Evolutionary conservation across 2,888 invertebrate species (phyloP), one percentile per base, ranked within the genome.

Genomic region (Drosophila emarginata): DNA sequence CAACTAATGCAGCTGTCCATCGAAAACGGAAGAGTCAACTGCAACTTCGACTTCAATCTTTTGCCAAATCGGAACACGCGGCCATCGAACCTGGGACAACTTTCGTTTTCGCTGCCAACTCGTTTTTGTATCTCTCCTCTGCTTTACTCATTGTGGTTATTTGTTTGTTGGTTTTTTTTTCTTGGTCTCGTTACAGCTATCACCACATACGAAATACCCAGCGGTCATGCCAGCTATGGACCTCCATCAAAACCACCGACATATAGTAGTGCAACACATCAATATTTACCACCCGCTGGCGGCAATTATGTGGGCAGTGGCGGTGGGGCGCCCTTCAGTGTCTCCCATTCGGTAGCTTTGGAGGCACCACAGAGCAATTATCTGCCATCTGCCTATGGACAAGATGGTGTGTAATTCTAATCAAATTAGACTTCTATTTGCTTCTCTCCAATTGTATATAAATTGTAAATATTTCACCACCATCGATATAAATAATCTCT

Each of bases 221-320:
- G 79, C 57, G 91, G 90, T 39, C 91, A 91, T 66, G 77, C 87
- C 62, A 90, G 79, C 78, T 91, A 91, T 64, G 91, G 91, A n/a
- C 91, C 91, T 40, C 91, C 91, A 72, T 89, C 91, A 37, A 91
- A 91, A 75, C 87, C 91, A 14, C 90, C 91, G 67, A 76, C 89
- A 11, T 91, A 82, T 61, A 90, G 88, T 84, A 89, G 89, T 56
- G 89, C 90, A 72, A 90, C 91, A 66, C 89, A 91, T 72, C 90
- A 91, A 61, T 91, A 91, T 73, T 74, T 91, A 67, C 91, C 91
- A 50, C 89, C 90, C n/a, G 83, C 79, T 28, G 91, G 89, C 53
- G 77, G 80, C 52, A 82, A 63, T 61, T 77, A 80, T 54, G 74
- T 56, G 4, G 79, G 79, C 52, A 88, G 85, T 62, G 80, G 79